Percentiles rank a stretch among this genome's conserved stretches.
Conservation (phyloP, 1,140 invertebrate genomes). For the Triops longicaudatus region DNA sequence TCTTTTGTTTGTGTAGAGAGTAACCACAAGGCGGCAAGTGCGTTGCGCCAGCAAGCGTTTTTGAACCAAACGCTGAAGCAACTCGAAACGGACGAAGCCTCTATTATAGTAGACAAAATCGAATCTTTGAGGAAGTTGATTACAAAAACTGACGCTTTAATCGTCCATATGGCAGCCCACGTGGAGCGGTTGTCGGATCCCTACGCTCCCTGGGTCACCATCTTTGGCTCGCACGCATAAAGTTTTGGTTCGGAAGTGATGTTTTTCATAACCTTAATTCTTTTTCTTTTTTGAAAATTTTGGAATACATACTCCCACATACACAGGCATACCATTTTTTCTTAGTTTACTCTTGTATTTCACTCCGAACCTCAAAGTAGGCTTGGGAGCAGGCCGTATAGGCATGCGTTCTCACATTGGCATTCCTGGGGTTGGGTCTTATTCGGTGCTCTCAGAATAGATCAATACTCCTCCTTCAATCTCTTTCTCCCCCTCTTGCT, state of each 20-base stretch:
- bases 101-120: constrained; percentile 50
- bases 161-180: constrained; percentile 62
- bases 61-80: constrained; percentile 54
- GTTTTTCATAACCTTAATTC: neutral
- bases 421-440: neutral
- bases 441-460: neutral
- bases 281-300: neutral
- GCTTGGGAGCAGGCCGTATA: neutral
- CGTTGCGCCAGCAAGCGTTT: constrained; percentile 68
- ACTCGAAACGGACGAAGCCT: constrained; percentile 40
- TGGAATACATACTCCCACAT: neutral
- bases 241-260: neutral
- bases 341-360: neutral
- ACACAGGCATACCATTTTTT: neutral
- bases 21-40: constrained; percentile 57
- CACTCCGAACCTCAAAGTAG: neutral
- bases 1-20: constrained; percentile 48
- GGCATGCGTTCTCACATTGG: neutral
- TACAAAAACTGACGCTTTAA: constrained; percentile 49
- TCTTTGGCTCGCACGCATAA: neutral
- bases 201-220: neutral
- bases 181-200: constrained; percentile 47
- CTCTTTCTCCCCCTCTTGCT: neutral
- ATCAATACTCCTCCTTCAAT: neutral
- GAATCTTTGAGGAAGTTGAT: constrained; percentile 52